phyloP scores from a whole-genome alignment of 2,113 vertebrate genomes.

The Paracanthobrama guichenoti region DNA sequence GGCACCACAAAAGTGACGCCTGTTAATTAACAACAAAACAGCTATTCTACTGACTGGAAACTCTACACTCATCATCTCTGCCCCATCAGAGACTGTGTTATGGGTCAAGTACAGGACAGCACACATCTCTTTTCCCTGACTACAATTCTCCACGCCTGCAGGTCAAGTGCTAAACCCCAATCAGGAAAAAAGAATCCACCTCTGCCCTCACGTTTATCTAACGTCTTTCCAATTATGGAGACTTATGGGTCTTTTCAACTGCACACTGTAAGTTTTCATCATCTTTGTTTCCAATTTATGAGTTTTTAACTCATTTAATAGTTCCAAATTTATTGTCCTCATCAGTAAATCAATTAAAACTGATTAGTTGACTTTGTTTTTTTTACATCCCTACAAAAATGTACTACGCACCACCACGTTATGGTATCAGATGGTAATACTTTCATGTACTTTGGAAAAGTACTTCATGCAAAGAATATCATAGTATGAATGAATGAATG shows the following conservation, averaged over 20 bases:
- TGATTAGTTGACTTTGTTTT: not conserved
- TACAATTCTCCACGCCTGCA: not conserved
- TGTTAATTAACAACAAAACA: slow-evolving; percentile 14
- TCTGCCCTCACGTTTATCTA: not conserved
- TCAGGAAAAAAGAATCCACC: not conserved
- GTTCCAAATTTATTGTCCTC: not conserved
- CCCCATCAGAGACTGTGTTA: not conserved
- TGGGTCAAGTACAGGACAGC: slow-evolving; percentile 24
- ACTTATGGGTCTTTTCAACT: not conserved
- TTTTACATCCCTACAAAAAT: not conserved
- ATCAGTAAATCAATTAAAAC: not conserved
- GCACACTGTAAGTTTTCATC: not conserved
- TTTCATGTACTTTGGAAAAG: not conserved
- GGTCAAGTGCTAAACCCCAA: not conserved
- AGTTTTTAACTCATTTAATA: not conserved
- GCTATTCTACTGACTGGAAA: not conserved
- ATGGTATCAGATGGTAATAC: not conserved
- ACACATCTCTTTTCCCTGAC: not conserved
- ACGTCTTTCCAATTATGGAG: not conserved
- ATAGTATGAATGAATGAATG: too few relatives aligned
- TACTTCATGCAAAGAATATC: not conserved
- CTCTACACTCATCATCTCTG: not conserved
- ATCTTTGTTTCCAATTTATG: not conserved
- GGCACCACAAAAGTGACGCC: not conserved
- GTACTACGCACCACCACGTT: not conserved